Conservation (phyloP, 2,888 invertebrate species). For the Drosophila formosana region DNA sequence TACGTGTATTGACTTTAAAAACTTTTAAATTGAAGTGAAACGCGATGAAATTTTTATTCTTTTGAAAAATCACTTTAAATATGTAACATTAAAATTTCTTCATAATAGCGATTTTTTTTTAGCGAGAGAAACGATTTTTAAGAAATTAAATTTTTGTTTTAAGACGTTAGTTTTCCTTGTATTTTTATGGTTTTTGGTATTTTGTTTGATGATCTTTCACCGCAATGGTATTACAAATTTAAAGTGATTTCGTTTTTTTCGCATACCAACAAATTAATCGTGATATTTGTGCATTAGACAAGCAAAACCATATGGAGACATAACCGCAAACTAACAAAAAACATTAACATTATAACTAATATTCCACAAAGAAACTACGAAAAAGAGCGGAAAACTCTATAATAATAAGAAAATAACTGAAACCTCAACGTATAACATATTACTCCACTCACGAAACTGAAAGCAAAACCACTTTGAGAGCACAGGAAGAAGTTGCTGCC, state of each 20-base stretch:
- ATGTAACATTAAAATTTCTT: background rate
- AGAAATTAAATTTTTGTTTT: conserved; percentile 2
- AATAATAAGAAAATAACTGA: conserved; percentile 43
- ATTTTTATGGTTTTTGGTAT: background rate
- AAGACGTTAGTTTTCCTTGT: background rate
- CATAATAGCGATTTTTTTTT: background rate
- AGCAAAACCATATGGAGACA: conserved; percentile 57
- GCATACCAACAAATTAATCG: conserved; percentile 57
- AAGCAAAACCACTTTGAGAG: conserved; percentile 54
- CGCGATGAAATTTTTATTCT: background rate
- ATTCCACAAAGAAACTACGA: conserved; percentile 43
- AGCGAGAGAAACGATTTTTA: background rate
- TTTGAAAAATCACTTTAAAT: conserved; percentile 48
- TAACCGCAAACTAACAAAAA: conserved; percentile 38
- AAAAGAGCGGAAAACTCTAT: conserved; percentile 62
- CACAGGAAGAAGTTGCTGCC: conserved; percentile 68
- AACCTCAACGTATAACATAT: conserved; percentile 47
- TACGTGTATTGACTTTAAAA: background rate
- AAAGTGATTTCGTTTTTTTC: conserved; percentile 64
- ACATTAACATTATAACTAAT: conserved; percentile 66
- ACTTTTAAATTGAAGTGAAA: background rate
- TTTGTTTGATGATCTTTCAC: conserved; percentile 13
- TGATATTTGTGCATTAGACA: conserved; percentile 64
- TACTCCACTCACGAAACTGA: conserved; percentile 67
- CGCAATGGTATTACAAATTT: conserved; percentile 41